Base-by-base conservation (phyloP, 1,140 invertebrate genomes). In the Cheumatopsyche charites region DNA sequence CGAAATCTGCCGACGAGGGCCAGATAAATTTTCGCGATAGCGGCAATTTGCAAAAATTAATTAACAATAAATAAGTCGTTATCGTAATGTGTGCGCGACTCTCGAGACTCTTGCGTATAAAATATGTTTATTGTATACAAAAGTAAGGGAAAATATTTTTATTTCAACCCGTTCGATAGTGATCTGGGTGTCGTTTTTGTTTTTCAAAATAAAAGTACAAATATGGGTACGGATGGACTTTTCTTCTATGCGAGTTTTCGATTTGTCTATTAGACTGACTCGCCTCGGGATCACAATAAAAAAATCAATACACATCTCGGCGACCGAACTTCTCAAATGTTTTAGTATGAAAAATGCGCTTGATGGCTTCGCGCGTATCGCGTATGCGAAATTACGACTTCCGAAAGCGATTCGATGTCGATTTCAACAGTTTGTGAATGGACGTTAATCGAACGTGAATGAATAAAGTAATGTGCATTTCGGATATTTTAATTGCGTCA, bases 261-360 rank as follows among this genome's bases (percentile, higher is more conserved):
- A 58, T 58, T 58, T 58, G 55, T 58, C 55, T 58, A 58, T 58
- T 58, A 58, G 55, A 23, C 21, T 11, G 55, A 58, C 55, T 58
- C 23, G 55, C 23, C 55, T 58, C 25, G 9, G 55, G 55, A 58
- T 58, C 55, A 58, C 55, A 58, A 58, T 58, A 58, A 58, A 58
- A 45, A 58, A 58, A 58, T 58, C 55, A 58, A 58, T 58, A 58
- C 25, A 58, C 55, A 26, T 58, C 21, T 58, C 23, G 55, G 1
- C 3, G 29, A 36, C 29, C 29, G 29, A 36, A 4, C 3, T 36
- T 36, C 29, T 36, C 29, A 36, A 36, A 36, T 36, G 29, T 36
- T 36, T 36, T 36, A 36, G 29, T 36, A 36, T n/a, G n/a, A n/a
- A n/a, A n/a, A n/a, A 42, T 42, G 41, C 12, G 5, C 5, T 42